Percentiles rank a stretch among this genome's conserved stretches.
phyloP scores from a whole-genome alignment of 92 coral and sea anemone species.

The Pocillopora grandis region DNA sequence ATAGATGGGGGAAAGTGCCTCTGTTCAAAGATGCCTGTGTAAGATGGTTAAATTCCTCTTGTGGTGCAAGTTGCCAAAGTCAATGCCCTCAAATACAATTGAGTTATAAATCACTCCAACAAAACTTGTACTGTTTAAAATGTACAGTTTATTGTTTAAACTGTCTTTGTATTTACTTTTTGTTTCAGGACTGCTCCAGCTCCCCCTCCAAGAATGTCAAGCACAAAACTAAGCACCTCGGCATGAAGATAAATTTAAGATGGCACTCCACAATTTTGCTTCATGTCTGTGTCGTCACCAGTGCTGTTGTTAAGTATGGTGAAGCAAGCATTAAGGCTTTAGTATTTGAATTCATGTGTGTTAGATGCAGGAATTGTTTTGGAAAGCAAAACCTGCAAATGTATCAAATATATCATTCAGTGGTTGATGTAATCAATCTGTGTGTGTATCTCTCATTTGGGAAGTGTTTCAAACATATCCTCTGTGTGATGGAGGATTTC shows the following conservation, averaged over 20 bases:
- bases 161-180: too few species aligned
- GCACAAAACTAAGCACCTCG: conserved; percentile 75
- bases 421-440: conserved; percentile 19
- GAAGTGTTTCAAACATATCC: background rate
- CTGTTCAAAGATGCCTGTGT: too few species aligned
- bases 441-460: background rate
- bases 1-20: too few species aligned
- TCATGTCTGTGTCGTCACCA: background rate
- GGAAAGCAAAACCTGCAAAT: background rate
- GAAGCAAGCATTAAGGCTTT: background rate
- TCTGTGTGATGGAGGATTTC: background rate
- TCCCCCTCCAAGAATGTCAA: conserved; percentile 61
- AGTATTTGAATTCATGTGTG: background rate
- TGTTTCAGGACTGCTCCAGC: conserved; percentile 52
- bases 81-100: too few species aligned
- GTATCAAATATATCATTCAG: background rate
- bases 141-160: too few species aligned
- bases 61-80: too few species aligned
- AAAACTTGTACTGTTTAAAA: too few species aligned
- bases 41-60: too few species aligned
- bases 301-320: background rate
- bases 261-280: background rate
- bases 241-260: conserved; percentile 44
- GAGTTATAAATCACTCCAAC: too few species aligned
- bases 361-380: background rate